Conservation (phyloP, 2,888 invertebrate species). For the Aspidiotus rigidus region DNA sequence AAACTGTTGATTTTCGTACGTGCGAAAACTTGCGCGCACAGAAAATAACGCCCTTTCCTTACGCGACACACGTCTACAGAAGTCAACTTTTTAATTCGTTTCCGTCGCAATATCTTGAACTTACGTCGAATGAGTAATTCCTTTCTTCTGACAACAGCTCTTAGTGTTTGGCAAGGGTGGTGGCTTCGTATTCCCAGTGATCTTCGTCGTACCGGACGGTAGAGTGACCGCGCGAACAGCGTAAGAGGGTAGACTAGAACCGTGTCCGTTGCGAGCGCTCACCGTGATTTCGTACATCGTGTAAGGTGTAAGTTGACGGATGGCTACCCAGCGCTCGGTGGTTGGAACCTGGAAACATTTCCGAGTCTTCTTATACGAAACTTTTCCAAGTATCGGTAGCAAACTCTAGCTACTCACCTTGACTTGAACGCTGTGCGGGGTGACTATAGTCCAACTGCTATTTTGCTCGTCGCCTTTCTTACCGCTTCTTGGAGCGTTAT, state of each 20-base stretch:
- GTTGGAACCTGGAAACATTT: slow-evolving; percentile 36
- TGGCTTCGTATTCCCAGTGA: slow-evolving; percentile 46
- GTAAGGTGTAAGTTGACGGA: slow-evolving; percentile 60
- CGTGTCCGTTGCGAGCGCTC: slow-evolving; percentile 62
- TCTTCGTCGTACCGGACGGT: slow-evolving; percentile 55
- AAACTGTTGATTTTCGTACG: slow-evolving; percentile 4
- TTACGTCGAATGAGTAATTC: slow-evolving; percentile 59
- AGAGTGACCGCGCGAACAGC: slow-evolving; percentile 62
- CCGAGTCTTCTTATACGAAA: too few species aligned
- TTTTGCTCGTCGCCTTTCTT: slow-evolving; percentile 38
- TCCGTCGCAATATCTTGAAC: slow-evolving; percentile 33
- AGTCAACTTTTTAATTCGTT: neutral
- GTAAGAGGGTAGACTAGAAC: slow-evolving; percentile 66
- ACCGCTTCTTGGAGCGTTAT: slow-evolving; percentile 41
- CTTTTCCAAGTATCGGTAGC: neutral
- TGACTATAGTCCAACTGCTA: slow-evolving; percentile 41
- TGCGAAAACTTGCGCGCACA: neutral
- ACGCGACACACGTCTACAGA: neutral
- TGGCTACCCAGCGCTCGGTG: slow-evolving; percentile 41
- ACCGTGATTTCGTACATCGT: slow-evolving; percentile 76
- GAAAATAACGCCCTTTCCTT: neutral
- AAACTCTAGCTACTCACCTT: slow-evolving; percentile 43
- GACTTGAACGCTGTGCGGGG: slow-evolving; percentile 44
- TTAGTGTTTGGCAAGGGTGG: slow-evolving; percentile 66
- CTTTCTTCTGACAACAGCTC: slow-evolving; percentile 61